phyloP scores from a whole-genome alignment of 1,140 invertebrate species.

The Aphelinus atriplicis region DNA sequence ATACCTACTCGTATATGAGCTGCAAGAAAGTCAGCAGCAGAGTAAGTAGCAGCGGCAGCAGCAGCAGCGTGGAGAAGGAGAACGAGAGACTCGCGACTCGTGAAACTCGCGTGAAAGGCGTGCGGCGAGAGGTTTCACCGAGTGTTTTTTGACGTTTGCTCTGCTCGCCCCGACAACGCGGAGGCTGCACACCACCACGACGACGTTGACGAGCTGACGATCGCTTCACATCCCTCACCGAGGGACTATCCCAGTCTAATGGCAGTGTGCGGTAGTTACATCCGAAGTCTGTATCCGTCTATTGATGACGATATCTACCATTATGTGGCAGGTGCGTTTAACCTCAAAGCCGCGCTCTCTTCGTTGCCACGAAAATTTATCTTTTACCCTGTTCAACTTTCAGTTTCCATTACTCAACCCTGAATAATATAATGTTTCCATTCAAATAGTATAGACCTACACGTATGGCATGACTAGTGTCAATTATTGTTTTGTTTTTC shows the following conservation, averaged over 20 bases:
- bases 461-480: too few species aligned
- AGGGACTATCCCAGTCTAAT: slow-evolving; percentile 58
- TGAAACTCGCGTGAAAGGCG: not conserved
- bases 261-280: slow-evolving; percentile 78
- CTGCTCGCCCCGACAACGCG: slow-evolving; percentile 28
- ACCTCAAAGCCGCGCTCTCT: slow-evolving; percentile 42
- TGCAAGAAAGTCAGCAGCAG: not conserved
- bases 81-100: not conserved
- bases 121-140: slow-evolving; percentile 1
- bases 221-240: too few species aligned
- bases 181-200: slow-evolving; percentile 1
- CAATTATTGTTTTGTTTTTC: not conserved
- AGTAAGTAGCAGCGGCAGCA: not conserved
- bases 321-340: slow-evolving; percentile 82
- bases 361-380: not conserved
- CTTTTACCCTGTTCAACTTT: too few species aligned
- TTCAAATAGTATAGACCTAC: too few species aligned
- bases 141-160: slow-evolving; percentile 45
- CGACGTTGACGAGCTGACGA: not conserved
- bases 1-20: not conserved
- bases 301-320: slow-evolving; percentile 90
- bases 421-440: too few species aligned
- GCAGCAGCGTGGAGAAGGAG: not conserved
- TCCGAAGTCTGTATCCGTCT: slow-evolving; percentile 83
- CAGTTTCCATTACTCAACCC: too few species aligned